A percentile compares a stretch with the other conserved stretches of the same genome.
phyloP scores from a whole-genome alignment of 2,888 invertebrate species.

The Agrochola macilenta region DNA sequence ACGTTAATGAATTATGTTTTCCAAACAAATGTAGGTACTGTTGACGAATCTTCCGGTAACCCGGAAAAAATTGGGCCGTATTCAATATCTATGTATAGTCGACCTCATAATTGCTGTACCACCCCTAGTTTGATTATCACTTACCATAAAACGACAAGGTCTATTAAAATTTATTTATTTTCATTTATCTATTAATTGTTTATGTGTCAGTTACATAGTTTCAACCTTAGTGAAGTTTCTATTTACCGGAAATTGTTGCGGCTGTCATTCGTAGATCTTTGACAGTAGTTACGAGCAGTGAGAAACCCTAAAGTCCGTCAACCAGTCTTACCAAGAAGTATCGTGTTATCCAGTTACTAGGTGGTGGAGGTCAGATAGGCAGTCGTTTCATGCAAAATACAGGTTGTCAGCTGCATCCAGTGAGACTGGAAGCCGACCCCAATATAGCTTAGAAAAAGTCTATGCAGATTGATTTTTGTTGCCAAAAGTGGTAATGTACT shows the following conservation, averaged over 20 bases:
- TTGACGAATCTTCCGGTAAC: constrained; percentile 12
- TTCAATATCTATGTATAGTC: constrained; percentile 31
- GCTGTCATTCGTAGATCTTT: background rate
- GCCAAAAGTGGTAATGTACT: background rate
- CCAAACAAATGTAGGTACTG: constrained; percentile 29
- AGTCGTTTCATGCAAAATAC: no score
- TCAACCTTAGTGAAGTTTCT: background rate
- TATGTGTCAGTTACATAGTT: background rate
- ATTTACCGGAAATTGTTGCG: background rate
- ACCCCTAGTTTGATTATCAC: no score
- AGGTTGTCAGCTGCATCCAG: background rate
- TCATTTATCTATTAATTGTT: no score
- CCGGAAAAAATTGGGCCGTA: constrained; percentile 15
- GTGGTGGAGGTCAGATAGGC: no score
- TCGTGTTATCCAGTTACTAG: no score
- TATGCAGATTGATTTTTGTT: no score
- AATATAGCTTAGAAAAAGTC: background rate
- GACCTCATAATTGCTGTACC: background rate
- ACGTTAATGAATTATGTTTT: constrained; percentile 51
- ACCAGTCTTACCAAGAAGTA: background rate
- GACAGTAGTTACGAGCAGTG: background rate
- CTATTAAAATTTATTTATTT: background rate
- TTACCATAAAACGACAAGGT: background rate
- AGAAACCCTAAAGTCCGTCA: background rate
- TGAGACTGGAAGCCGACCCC: background rate